Evolutionary conservation across 2,797 vertebrate genomes (phyloP).

Genomic region (Pantherophis alleghaniensis): DNA sequence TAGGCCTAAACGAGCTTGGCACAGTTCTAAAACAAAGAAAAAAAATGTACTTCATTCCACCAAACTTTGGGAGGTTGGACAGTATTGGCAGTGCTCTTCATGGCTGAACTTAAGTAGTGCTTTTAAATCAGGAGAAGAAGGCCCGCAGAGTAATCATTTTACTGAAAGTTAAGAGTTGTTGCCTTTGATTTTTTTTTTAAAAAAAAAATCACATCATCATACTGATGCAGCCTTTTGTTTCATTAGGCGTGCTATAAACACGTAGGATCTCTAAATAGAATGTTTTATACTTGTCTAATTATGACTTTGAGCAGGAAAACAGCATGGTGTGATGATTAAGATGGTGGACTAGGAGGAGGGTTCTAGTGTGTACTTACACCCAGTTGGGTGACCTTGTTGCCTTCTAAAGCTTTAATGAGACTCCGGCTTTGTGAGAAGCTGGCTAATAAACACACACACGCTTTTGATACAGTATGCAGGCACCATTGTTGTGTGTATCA

Average conservation of each 20-base stretch:
- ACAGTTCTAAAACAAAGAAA: not conserved
- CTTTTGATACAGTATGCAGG: not conserved
- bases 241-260: not conserved
- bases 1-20: not conserved
- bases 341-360: not conserved
- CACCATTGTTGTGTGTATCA: not conserved
- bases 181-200: not conserved
- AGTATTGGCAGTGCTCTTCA: not conserved
- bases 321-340: not conserved
- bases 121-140: not conserved
- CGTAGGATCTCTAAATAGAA: not conserved
- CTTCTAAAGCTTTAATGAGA: not conserved
- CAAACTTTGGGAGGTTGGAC: not conserved
- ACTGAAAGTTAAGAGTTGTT: not conserved
- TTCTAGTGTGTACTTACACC: not conserved
- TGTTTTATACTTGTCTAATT: not conserved
- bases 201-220: not conserved
- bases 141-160: not conserved
- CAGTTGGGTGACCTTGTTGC: not conserved
- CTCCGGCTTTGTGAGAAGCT: not conserved
- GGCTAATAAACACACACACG: not conserved
- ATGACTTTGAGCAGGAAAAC: not conserved
- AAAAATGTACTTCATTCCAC: not conserved
- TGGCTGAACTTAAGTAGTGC: not conserved
- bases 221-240: not conserved